These are phyloP conservation scores for Gallinago solitaria DNA, from an alignment of 2,797 vertebrate genomes.

Conservation along the genomic window DNA sequence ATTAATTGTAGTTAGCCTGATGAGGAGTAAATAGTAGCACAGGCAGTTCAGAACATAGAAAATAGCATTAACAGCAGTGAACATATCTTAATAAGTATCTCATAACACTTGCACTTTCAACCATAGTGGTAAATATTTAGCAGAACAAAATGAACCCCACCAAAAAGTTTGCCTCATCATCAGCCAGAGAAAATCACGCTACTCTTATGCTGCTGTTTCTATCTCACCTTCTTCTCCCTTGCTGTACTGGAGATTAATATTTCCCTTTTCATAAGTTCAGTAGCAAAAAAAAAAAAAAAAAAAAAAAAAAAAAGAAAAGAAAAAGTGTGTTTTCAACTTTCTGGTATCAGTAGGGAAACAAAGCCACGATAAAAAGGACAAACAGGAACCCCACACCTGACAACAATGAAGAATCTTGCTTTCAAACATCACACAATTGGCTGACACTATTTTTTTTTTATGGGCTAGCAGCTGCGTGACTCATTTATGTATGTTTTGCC, in stretches of 20 bases:
- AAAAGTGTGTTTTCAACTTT: slow-evolving; percentile 56
- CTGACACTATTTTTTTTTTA: slow-evolving; percentile 58
- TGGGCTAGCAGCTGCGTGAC: slow-evolving; percentile 75
- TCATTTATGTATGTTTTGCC: slow-evolving; percentile 72
- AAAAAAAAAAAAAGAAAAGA: neutral
- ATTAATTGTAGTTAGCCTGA: neutral
- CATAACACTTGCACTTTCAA: neutral
- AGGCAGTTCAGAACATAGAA: neutral
- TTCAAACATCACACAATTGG: slow-evolving; percentile 65
- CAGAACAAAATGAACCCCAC: neutral
- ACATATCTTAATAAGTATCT: neutral
- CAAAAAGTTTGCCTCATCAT: neutral
- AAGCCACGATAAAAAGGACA: slow-evolving; percentile 53
- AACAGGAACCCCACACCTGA: slow-evolving; percentile 73
- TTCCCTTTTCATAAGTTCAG: neutral
- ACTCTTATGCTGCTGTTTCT: neutral
- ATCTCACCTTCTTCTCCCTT: neutral
- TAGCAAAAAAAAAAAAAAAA: neutral
- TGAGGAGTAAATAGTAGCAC: neutral
- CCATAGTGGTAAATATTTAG: neutral
- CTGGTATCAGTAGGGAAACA: slow-evolving; percentile 70
- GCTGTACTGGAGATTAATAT: neutral
- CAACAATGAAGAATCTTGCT: slow-evolving; percentile 66
- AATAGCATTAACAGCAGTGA: neutral
- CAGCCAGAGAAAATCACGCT: neutral